Percentiles rank a stretch among this genome's conserved stretches.
Conservation (phyloP, 2,797 vertebrate species). For the Allochrocebus solatus region DNA sequence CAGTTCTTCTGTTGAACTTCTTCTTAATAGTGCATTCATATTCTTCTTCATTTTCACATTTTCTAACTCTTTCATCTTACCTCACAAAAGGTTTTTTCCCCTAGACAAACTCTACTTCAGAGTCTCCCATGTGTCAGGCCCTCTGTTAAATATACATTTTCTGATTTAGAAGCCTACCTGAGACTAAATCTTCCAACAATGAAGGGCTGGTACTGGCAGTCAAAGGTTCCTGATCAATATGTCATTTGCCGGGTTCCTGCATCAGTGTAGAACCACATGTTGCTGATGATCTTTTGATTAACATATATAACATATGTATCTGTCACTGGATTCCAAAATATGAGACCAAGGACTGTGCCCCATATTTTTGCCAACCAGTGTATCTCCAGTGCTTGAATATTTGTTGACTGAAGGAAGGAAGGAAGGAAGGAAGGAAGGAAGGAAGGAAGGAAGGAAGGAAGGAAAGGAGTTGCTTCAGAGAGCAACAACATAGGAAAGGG, state of each 20-base stretch:
- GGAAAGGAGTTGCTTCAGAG: background rate
- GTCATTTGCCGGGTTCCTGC: background rate
- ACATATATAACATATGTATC: background rate
- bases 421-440: no score
- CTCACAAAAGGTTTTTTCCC: background rate
- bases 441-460: background rate
- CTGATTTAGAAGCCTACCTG: background rate
- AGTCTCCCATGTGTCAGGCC: background rate
- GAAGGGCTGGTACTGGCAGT: background rate
- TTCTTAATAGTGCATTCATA: background rate
- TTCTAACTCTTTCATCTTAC: background rate
- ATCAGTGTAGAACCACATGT: background rate
- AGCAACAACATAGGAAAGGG: background rate
- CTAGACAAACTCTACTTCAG: background rate
- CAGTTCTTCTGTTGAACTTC: background rate
- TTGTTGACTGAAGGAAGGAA: background rate
- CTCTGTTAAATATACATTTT: background rate
- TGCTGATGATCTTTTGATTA: background rate
- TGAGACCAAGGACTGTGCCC: background rate
- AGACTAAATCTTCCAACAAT: constrained; percentile 8
- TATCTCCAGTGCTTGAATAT: background rate
- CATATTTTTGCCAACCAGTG: background rate
- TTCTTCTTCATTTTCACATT: constrained; percentile 35
- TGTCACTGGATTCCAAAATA: background rate
- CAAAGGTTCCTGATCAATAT: background rate